phyloP scores from a whole-genome alignment of 1,140 invertebrate species.

The Formica exsecta region DNA sequence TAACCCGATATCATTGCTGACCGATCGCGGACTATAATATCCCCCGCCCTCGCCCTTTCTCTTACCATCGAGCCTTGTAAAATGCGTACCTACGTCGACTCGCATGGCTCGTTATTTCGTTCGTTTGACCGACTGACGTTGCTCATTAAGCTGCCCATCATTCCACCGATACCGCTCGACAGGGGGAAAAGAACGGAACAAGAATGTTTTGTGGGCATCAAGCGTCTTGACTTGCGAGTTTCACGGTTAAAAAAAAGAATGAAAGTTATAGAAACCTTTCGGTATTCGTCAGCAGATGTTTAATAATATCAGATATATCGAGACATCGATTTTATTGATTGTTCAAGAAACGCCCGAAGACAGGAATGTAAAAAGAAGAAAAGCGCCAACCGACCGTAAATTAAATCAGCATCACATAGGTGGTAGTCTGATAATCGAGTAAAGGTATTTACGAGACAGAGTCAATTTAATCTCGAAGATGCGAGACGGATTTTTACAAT shows the following conservation, averaged over 20 bases:
- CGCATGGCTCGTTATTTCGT: constrained; percentile 65
- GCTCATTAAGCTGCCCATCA: constrained; percentile 43
- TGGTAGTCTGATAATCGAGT: constrained; percentile 44
- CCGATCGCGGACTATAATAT: constrained; percentile 54
- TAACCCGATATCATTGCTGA: constrained; percentile 75
- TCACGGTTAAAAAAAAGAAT: not conserved
- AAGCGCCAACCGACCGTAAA: constrained; percentile 1
- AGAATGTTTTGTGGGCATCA: not conserved
- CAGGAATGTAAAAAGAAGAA: not conserved
- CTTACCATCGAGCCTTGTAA: not conserved
- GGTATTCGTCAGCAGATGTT: not conserved
- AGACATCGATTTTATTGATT: constrained; percentile 19
- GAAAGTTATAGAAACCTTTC: not conserved
- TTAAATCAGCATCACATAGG: constrained; percentile 43
- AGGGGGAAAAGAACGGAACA: not conserved
- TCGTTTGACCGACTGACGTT: constrained; percentile 57
- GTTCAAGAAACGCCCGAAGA: not conserved
- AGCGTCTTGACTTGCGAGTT: not conserved
- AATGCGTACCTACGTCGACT: constrained; percentile 35
- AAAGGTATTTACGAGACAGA: constrained; percentile 42
- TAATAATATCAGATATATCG: not conserved
- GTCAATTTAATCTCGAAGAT: constrained; percentile 57
- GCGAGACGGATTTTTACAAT: constrained; percentile 50
- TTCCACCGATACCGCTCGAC: constrained; percentile 10
- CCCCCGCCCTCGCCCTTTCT: constrained; percentile 23